These are phyloP conservation scores for Graptemys geographica DNA, from an alignment of 2,797 vertebrate species.

Conservation along the genomic window DNA sequence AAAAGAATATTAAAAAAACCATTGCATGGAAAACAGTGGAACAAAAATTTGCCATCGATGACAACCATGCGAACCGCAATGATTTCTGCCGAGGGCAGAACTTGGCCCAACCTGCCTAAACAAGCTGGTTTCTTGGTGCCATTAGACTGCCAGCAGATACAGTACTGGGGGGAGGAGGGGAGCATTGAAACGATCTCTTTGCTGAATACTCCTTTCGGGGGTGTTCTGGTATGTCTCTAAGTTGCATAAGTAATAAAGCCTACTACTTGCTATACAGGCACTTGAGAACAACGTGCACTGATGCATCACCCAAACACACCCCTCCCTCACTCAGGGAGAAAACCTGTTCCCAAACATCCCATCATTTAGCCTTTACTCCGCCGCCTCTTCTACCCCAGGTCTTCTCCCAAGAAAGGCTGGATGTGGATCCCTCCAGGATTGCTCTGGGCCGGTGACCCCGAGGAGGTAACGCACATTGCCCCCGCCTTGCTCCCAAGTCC, in stretches of 20 bases:
- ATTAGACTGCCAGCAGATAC: neutral
- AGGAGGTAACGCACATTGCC: neutral
- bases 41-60: neutral
- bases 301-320: neutral
- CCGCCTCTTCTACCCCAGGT: neutral
- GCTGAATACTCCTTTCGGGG: neutral
- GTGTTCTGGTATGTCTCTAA: neutral
- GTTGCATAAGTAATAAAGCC: neutral
- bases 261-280: neutral
- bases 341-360: neutral
- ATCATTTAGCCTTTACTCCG: neutral
- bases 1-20: neutral
- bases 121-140: neutral
- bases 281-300: neutral
- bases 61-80: accelerated
- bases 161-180: neutral
- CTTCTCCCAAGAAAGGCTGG: neutral
- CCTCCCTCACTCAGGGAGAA: neutral
- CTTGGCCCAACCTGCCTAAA: accelerated
- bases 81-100: neutral
- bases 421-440: neutral
- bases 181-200: neutral
- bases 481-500: neutral
- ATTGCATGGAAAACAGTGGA: neutral
- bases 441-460: neutral